A percentile compares a stretch with the other conserved stretches of the same genome.
These are phyloP conservation scores for Harmothoe impar DNA, from an alignment of 2,888 invertebrate species.

Conservation along the genomic window DNA sequence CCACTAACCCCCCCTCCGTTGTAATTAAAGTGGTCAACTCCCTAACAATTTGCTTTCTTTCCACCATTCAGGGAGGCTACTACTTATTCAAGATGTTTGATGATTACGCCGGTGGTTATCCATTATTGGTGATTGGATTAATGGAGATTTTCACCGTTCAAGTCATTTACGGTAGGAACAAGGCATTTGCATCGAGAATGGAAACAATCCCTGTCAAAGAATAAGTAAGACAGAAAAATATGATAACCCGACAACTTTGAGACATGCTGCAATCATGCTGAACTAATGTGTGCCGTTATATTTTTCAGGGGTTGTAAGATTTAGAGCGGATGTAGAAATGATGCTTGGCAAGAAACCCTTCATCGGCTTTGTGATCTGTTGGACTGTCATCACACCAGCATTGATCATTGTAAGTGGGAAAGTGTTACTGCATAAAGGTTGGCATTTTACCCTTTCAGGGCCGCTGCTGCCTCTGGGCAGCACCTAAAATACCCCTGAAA, in stretches of 20 bases:
- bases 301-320: constrained; percentile 1
- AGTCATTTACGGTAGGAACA: constrained; percentile 30
- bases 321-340: constrained; percentile 1
- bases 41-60: no score
- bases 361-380: neutral
- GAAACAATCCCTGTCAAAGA: no score
- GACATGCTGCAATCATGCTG: no score
- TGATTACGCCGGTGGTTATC: constrained; percentile 40
- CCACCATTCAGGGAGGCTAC: constrained; percentile 44
- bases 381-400: constrained; percentile 24
- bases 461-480: no score
- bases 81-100: constrained; percentile 54
- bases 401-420: neutral
- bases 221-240: no score
- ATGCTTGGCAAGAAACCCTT: constrained; percentile 48
- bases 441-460: no score
- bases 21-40: no score
- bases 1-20: no score
- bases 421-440: neutral
- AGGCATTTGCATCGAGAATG: no score
- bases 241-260: no score
- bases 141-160: neutral
- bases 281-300: no score
- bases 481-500: no score
- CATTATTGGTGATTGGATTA: constrained; percentile 40